These are phyloP conservation scores for Siniperca undulata DNA, from an alignment of 2,797 vertebrate species.

Conservation along the genomic window DNA sequence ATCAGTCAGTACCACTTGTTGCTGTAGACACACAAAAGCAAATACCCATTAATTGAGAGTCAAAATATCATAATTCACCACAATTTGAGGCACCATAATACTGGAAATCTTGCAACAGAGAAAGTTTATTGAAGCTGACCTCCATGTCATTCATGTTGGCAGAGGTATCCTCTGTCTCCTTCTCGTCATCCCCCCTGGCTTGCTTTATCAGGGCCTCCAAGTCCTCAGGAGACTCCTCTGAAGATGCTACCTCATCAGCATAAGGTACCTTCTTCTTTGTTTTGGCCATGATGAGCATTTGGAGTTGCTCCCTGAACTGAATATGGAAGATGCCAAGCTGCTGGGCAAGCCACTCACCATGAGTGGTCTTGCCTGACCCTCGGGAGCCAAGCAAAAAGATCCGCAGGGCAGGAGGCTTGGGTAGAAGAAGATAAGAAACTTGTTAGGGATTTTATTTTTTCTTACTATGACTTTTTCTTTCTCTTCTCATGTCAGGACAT, in stretches of 20 bases:
- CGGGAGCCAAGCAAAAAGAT: slow-evolving; percentile 89
- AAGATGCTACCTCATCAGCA: slow-evolving; percentile 83
- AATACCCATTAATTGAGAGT: background rate
- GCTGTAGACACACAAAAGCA: slow-evolving; percentile 40
- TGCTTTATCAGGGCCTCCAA: slow-evolving; percentile 66
- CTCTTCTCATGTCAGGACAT: slow-evolving; percentile 32
- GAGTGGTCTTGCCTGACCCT: slow-evolving; percentile 91
- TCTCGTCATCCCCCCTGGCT: slow-evolving; percentile 16
- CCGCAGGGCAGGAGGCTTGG: slow-evolving; percentile 91
- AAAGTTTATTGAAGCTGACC: slow-evolving; percentile 42
- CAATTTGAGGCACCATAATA: background rate
- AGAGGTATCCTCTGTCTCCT: slow-evolving; percentile 40
- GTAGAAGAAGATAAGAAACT: slow-evolving; percentile 8
- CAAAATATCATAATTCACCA: background rate
- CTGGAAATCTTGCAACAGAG: background rate
- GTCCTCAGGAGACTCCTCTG: slow-evolving; percentile 69
- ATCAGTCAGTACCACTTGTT: slow-evolving; percentile 84
- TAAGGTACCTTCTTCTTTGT: slow-evolving; percentile 83
- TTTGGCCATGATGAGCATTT: slow-evolving; percentile 91
- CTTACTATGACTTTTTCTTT: background rate
- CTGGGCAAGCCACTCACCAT: slow-evolving; percentile 88
- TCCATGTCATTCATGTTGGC: slow-evolving; percentile 10
- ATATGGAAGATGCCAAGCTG: slow-evolving; percentile 93
- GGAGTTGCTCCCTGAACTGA: slow-evolving; percentile 93
- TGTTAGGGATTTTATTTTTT: slow-evolving; percentile 4